phyloP scores from a whole-genome alignment of 2,797 vertebrate species.

The Myotis pilosus region DNA sequence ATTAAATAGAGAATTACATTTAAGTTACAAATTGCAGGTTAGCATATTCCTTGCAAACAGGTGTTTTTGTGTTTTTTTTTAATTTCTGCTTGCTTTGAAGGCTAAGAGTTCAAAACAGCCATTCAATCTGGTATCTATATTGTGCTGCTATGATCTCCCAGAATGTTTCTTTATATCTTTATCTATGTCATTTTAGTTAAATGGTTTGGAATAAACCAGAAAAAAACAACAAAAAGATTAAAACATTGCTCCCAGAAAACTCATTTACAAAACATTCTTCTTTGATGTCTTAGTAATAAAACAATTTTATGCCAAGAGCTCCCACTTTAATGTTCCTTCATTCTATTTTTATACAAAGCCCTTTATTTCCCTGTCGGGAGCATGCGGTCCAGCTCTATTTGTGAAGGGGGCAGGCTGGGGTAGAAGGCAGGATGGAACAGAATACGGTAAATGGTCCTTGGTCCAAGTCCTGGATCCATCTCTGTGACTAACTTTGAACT shows the following conservation, averaged over 20 bases:
- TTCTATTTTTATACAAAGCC: not conserved
- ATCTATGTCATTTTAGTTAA: slow-evolving; percentile 44
- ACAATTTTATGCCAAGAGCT: not conserved
- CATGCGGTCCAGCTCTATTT: not conserved
- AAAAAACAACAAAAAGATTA: slow-evolving; percentile 51
- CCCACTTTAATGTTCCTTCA: slow-evolving; percentile 15
- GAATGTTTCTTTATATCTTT: slow-evolving; percentile 3
- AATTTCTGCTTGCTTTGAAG: slow-evolving; percentile 14
- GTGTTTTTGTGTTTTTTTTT: too few species aligned
- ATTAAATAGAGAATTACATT: slow-evolving; percentile 22
- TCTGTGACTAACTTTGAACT: not conserved
- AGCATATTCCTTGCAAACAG: not conserved
- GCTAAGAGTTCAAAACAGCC: not conserved
- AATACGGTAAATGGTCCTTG: not conserved
- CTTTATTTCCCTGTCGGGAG: not conserved
- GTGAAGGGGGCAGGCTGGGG: not conserved
- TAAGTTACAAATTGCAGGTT: not conserved
- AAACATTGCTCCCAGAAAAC: slow-evolving; percentile 24
- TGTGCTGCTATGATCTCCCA: not conserved
- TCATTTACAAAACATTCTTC: slow-evolving; percentile 39
- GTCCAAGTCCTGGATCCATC: not conserved
- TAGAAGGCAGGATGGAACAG: not conserved
- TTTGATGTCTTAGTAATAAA: slow-evolving; percentile 39
- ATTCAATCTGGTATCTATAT: not conserved
- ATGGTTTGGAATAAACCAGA: slow-evolving; percentile 45